A percentile compares a stretch with the other conserved stretches of the same genome.
Evolutionary conservation across 2,888 invertebrate genomes (phyloP).

Genomic region (Hirtodrosophila alboralis): DNA sequence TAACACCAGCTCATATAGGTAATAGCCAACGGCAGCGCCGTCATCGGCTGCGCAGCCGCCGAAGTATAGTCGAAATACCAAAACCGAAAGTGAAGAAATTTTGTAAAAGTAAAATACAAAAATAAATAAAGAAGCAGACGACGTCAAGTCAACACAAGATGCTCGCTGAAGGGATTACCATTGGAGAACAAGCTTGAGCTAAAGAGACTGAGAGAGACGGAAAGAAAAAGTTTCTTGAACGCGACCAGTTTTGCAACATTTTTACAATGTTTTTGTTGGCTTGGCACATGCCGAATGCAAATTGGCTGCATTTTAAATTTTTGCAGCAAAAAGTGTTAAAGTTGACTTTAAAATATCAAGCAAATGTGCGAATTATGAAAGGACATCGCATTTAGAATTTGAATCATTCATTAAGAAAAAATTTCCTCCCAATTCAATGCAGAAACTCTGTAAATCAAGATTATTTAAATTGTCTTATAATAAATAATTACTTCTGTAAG

Average conservation of each 20-base stretch:
- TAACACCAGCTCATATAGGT: slow-evolving; percentile 83
- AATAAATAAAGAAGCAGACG: slow-evolving; percentile 18
- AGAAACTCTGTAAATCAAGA: no score
- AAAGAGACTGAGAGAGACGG: not conserved
- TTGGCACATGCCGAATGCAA: slow-evolving; percentile 40
- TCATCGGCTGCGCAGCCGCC: slow-evolving; percentile 42
- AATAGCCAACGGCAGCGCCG: slow-evolving; percentile 44
- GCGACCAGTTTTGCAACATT: slow-evolving; percentile 69
- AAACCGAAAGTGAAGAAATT: slow-evolving; percentile 77
- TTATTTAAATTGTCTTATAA: no score
- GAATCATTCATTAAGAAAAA: no score
- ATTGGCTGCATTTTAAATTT: slow-evolving; percentile 16
- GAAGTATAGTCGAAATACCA: slow-evolving; percentile 31
- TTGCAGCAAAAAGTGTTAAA: no score
- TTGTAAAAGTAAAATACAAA: slow-evolving; percentile 37
- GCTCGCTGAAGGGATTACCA: slow-evolving; percentile 33
- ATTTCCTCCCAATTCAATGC: no score
- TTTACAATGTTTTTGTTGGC: slow-evolving; percentile 23
- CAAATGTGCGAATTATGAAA: no score
- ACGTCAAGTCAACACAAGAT: slow-evolving; percentile 18
- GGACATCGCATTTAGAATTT: no score
- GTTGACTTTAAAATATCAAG: no score
- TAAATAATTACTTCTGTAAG: no score
- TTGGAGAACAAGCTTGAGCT: not conserved
- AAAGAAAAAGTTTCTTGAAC: slow-evolving; percentile 4